phyloP scores from a whole-genome alignment of 2,888 invertebrate species.

The Scaptomyza parva region DNA sequence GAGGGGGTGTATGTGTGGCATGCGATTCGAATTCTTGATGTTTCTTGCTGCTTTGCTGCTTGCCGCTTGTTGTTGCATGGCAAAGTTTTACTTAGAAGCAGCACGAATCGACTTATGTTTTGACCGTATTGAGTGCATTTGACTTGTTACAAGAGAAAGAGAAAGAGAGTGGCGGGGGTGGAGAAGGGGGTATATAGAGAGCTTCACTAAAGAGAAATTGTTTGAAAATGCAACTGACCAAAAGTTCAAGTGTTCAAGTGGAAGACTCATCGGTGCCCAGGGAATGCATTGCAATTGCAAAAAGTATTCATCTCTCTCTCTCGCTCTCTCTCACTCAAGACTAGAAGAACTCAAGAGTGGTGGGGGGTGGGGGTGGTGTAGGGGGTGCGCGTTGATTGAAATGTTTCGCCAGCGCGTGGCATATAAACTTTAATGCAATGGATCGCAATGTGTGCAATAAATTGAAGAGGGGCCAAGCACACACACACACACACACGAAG shows the following conservation, averaged over 20 bases:
- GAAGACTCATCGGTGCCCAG: conserved; percentile 56
- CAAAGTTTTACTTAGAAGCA: conserved; percentile 43
- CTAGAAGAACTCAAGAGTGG: neutral
- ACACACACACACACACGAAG: conserved; percentile 9
- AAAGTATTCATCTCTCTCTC: too few species aligned
- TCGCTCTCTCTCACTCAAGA: too few species aligned
- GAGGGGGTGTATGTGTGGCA: neutral
- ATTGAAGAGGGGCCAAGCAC: conserved; percentile 24
- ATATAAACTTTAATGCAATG: conserved; percentile 75
- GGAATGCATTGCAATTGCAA: conserved; percentile 51
- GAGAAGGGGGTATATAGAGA: neutral
- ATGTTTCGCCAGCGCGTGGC: conserved; percentile 68
- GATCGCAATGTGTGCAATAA: conserved; percentile 56
- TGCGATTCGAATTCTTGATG: conserved; percentile 36
- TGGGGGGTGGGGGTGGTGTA: neutral
- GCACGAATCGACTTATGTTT: conserved; percentile 57
- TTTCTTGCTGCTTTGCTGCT: conserved; percentile 26
- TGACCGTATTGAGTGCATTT: conserved; percentile 36
- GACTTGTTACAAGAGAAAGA: conserved; percentile 28
- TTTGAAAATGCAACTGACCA: conserved; percentile 52
- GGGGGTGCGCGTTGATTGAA: conserved; percentile 63
- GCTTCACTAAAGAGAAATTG: too few species aligned
- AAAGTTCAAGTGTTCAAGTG: conserved; percentile 58
- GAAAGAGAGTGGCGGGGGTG: neutral
- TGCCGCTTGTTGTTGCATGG: conserved; percentile 37